Evolutionary conservation across 2,888 invertebrate species (phyloP), one percentile per base, ranked within the genome.

Genomic region (Alitta virens): DNA sequence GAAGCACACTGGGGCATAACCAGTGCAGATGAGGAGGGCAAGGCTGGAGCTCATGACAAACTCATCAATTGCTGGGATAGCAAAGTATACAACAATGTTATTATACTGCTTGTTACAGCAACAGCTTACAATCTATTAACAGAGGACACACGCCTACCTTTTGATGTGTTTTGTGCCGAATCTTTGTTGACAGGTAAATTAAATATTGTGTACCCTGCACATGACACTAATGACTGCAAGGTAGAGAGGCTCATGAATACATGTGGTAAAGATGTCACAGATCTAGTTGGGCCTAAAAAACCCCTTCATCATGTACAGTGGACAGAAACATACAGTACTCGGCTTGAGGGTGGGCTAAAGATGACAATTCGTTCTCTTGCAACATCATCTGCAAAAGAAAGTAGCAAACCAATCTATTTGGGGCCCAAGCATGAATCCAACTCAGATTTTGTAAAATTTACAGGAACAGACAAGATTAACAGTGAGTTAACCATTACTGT

Each of bases 51-150:
- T 21, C 26, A 52, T 25, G 52, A 52, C 52, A 7, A 23, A 23
- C 26, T 56, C n/a, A 46, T 55, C 33, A 61, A 61, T 23, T n/a
- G 12, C 21, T 61, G 61, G 61, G 24, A 61, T 49, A 3, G 9
- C n/a, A 16, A 40, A 40, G 38, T 23, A 12, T 12, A 3, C 3
- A 43, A n/a, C 12, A 61, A 61, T 33, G 61, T 61, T 14, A n/a
- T 61, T 16, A 55, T 61, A 18, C 56, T 61, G 1, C 9, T 26
- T 24, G 61, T 61, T 2, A 43, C 61, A 27, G 61, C 61, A 24
- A 61, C 61, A 3, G 55, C 61, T 9, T 61, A 55, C 55, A 61
- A 61, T 46, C 27, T 61, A 14, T 18, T 61, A 18, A 61, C 61
- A 46, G 24, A 43, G 2, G 46, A 56, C 18, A 26, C 55, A n/a